Conservation (phyloP, 2,113 vertebrate species). For the Elephantulus edwardii region DNA sequence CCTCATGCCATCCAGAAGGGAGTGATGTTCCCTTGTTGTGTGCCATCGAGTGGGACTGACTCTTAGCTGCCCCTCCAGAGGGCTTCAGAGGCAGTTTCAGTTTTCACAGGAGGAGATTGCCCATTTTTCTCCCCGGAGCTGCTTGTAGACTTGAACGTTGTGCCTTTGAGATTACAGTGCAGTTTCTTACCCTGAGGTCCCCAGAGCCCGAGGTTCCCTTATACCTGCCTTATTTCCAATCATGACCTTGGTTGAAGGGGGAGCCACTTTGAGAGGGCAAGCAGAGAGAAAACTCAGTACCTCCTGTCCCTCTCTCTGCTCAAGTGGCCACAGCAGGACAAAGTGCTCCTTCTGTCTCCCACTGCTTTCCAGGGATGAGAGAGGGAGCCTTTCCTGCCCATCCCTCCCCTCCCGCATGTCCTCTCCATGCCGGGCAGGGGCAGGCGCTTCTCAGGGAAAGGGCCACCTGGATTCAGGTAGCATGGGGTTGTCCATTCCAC, state of each 20-base stretch:
- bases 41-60: too few relatives aligned
- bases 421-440: background rate
- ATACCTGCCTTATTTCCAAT: background rate
- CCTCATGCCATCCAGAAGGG: background rate
- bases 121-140: too few relatives aligned
- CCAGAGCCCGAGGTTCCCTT: too few relatives aligned
- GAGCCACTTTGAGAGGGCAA: background rate
- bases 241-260: background rate
- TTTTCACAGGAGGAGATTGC: too few relatives aligned
- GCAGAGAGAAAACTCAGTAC: background rate
- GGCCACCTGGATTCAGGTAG: background rate
- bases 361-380: conserved; percentile 2
- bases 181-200: too few relatives aligned
- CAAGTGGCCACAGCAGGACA: background rate
- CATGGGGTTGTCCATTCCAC: background rate
- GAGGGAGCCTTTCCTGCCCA: background rate
- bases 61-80: too few relatives aligned
- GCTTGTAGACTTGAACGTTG: too few relatives aligned
- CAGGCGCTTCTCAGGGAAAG: background rate
- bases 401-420: background rate
- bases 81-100: too few relatives aligned
- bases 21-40: background rate
- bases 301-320: background rate
- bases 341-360: background rate
- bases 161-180: too few relatives aligned